phyloP scores from a whole-genome alignment of 2,888 invertebrate genomes.

The Crematogaster levior region DNA sequence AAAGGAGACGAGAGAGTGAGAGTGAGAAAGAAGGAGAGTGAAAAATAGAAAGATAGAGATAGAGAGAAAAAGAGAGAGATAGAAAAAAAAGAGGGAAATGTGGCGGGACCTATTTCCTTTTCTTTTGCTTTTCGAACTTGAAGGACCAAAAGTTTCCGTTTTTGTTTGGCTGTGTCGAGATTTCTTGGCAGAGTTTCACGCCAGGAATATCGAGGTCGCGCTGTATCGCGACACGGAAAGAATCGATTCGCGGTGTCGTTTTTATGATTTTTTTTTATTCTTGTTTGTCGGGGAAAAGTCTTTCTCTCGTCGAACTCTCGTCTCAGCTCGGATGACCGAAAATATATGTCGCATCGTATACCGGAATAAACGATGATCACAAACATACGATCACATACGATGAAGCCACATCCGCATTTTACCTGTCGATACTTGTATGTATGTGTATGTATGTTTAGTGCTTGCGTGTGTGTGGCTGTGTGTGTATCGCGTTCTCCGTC shows the following conservation, averaged over 20 bases:
- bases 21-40: neutral
- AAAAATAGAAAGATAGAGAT: neutral
- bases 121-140: conserved; percentile 51
- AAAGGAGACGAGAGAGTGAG: conserved; percentile 14
- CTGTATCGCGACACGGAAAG: conserved; percentile 13
- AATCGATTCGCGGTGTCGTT: conserved; percentile 28
- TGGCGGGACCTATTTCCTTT: conserved; percentile 35
- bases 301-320: conserved; percentile 62
- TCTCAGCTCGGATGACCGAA: conserved; percentile 63
- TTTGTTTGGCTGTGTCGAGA: conserved; percentile 64
- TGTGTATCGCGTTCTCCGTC: conserved; percentile 76
- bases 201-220: neutral
- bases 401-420: conserved; percentile 48
- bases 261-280: neutral
- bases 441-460: conserved; percentile 45
- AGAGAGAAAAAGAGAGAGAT: neutral
- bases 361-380: conserved; percentile 21
- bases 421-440: conserved; percentile 38
- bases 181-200: conserved; percentile 26
- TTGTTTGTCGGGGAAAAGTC: conserved; percentile 55
- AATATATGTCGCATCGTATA: conserved; percentile 22
- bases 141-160: conserved; percentile 71
- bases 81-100: neutral
- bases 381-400: conserved; percentile 42
- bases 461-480: conserved; percentile 27